Evolutionary conservation across 2,888 invertebrate genomes (phyloP).

Genomic region (Beris morrisii): DNA sequence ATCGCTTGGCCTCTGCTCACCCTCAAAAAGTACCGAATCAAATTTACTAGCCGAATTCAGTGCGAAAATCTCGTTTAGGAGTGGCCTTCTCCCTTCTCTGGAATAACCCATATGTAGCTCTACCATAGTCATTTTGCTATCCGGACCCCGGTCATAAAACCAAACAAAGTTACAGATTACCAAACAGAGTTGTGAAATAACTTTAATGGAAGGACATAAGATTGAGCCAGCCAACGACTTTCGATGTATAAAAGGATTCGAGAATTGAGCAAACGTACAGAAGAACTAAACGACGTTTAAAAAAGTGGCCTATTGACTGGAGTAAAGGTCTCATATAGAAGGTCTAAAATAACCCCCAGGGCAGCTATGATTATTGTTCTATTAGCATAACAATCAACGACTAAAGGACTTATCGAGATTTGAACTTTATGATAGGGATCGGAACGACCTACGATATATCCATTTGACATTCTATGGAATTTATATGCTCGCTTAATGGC

Average conservation of each 20-base stretch:
- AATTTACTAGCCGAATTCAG: conserved; percentile 29
- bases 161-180: conserved; percentile 37
- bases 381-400: conserved; percentile 39
- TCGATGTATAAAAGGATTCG: conserved; percentile 27
- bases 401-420: conserved; percentile 34
- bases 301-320: conserved; percentile 1
- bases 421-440: conserved; percentile 37
- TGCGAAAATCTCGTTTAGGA: conserved; percentile 25
- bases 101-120: conserved; percentile 16
- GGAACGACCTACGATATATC: conserved; percentile 20
- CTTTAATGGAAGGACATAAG: conserved; percentile 37
- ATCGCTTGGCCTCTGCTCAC: not conserved
- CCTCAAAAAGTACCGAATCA: conserved; percentile 32
- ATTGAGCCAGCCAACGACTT: conserved; percentile 35
- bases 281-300: conserved; percentile 19
- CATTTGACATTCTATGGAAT: conserved; percentile 17
- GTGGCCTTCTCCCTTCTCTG: conserved; percentile 8
- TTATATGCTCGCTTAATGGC: conserved; percentile 14
- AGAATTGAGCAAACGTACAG: conserved; percentile 27
- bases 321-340: not conserved
- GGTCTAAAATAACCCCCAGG: conserved; percentile 13
- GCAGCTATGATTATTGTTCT: conserved; percentile 18
- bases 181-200: conserved; percentile 33
- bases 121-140: conserved; percentile 32
- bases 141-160: conserved; percentile 33